Conservation (phyloP, 1,140 invertebrate species). For the Tachypleus tridentatus region DNA sequence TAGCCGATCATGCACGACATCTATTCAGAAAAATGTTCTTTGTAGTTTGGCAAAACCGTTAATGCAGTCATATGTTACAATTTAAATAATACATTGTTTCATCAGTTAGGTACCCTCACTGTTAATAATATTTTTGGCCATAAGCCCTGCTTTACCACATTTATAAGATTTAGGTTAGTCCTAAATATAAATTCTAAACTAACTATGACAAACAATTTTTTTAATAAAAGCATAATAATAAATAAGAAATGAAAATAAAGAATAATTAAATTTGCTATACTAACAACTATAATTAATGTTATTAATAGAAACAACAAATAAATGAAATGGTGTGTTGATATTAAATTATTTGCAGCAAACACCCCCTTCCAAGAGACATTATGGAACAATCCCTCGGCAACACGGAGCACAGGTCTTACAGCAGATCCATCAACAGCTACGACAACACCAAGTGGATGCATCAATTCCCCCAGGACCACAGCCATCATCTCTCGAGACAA, state of each 20-base stretch:
- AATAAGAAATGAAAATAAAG: too few relatives aligned
- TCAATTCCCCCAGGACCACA: background rate
- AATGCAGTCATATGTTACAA: too few relatives aligned
- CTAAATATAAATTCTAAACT: constrained; percentile 1
- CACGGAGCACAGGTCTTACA: constrained; percentile 25
- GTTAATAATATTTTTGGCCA: too few relatives aligned
- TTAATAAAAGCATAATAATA: background rate
- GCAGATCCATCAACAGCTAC: constrained; percentile 15
- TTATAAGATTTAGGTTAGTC: background rate
- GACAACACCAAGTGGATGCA: constrained; percentile 5
- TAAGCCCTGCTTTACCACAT: too few relatives aligned
- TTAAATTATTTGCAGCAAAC: constrained; percentile 42
- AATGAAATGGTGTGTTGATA: constrained; percentile 1
- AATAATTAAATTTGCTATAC: background rate
- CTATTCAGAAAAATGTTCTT: too few relatives aligned
- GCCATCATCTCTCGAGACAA: too few relatives aligned
- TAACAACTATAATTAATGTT: background rate
- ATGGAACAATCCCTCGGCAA: constrained; percentile 64
- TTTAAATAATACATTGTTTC: too few relatives aligned
- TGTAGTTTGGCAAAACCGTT: too few relatives aligned
- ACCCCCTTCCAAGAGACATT: constrained; percentile 50
- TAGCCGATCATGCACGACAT: too few relatives aligned
- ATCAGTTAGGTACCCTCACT: too few relatives aligned
- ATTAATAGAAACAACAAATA: background rate
- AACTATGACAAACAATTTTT: constrained; percentile 18